A percentile compares a stretch with the other conserved stretches of the same genome.
These are phyloP conservation scores for Castor canadensis DNA, from an alignment of 2,113 vertebrate genomes.

Conservation along the genomic window DNA sequence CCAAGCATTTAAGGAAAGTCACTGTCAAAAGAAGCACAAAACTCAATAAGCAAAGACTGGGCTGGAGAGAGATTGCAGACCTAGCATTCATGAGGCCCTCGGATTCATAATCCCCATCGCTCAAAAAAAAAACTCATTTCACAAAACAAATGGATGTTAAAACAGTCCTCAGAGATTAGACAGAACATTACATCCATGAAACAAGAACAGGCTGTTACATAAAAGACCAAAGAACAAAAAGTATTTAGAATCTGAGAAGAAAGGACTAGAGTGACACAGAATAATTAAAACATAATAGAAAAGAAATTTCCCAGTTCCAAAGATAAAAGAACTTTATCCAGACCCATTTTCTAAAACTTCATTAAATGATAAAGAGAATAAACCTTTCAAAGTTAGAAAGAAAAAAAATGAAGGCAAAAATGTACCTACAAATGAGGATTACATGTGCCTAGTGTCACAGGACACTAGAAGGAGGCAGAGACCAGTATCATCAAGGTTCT, in stretches of 20 bases:
- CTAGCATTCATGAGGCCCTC: not conserved
- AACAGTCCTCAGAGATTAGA: not conserved
- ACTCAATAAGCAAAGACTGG: not conserved
- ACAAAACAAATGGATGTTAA: not conserved
- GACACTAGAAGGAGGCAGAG: not conserved
- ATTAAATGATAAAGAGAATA: not conserved
- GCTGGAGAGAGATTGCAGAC: not conserved
- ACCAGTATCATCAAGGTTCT: not conserved
- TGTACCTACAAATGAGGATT: not conserved
- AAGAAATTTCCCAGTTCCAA: not conserved
- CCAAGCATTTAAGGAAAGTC: not conserved
- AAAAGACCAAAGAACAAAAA: not conserved
- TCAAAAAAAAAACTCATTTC: not conserved
- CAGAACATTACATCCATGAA: not conserved
- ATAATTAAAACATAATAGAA: not conserved
- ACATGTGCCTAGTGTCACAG: not conserved
- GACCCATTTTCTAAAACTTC: not conserved
- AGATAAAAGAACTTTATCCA: not conserved
- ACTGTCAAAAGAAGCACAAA: not conserved
- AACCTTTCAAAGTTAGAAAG: not conserved
- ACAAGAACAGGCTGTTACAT: not conserved
- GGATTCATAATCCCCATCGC: not conserved
- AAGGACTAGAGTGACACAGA: not conserved
- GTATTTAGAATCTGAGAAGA: not conserved
- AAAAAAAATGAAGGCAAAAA: too few relatives aligned